Percentiles rank a stretch among this genome's conserved stretches.
phyloP scores from a whole-genome alignment of 2,797 vertebrate species.

The Acipenser transmontanus region DNA sequence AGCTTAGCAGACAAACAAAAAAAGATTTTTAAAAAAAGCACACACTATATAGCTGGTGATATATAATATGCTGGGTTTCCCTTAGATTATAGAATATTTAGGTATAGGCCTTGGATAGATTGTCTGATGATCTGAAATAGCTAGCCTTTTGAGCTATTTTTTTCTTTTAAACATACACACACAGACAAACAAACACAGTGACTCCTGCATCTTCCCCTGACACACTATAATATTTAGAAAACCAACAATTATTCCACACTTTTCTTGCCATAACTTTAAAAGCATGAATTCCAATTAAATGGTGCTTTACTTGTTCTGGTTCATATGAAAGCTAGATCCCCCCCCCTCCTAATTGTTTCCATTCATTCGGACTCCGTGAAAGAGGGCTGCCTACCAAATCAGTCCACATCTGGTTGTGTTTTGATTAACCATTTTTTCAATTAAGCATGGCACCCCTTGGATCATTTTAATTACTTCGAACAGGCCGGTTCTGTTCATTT shows the following conservation, averaged over 20 bases:
- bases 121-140: not conserved
- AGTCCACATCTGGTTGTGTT: slow-evolving; percentile 69
- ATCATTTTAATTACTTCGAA: slow-evolving; percentile 39
- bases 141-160: slow-evolving; percentile 11
- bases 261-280: slow-evolving; percentile 38
- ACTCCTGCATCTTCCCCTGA: slow-evolving; percentile 28
- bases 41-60: not conserved
- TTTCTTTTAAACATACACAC: slow-evolving; percentile 17
- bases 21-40: slow-evolving; percentile 18
- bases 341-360: slow-evolving; percentile 51
- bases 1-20: slow-evolving; percentile 20
- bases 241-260: slow-evolving; percentile 7
- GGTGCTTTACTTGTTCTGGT: slow-evolving; percentile 42
- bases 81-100: not conserved
- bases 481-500: slow-evolving; percentile 19
- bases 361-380: slow-evolving; percentile 37
- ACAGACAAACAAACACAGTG: slow-evolving; percentile 33
- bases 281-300: slow-evolving; percentile 39
- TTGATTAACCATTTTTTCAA: slow-evolving; percentile 55
- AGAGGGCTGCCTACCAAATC: slow-evolving; percentile 44
- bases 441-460: slow-evolving; percentile 37
- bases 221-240: slow-evolving; percentile 23
- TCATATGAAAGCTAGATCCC: slow-evolving; percentile 34
- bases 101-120: slow-evolving; percentile 11
- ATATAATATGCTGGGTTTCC: not conserved